Percentiles rank a stretch among this genome's conserved stretches.
Conservation (phyloP, 2,113 vertebrate species). For the Labeo rohita region DNA sequence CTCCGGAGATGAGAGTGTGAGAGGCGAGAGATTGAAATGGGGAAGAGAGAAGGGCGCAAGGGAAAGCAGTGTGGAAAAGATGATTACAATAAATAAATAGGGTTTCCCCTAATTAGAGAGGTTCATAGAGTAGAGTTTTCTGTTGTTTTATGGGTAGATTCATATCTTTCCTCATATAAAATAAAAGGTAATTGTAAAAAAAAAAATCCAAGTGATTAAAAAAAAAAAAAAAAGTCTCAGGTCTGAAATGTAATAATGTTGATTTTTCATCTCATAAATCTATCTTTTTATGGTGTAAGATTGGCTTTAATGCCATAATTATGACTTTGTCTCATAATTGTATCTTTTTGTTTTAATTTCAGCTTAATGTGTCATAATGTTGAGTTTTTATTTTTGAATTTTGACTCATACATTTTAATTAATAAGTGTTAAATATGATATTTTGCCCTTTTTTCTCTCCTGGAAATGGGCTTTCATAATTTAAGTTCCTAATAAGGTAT, state of each 20-base stretch:
- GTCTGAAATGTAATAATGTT: not conserved
- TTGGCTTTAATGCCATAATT: too few relatives aligned
- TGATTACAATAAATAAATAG: not conserved
- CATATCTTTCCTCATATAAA: not conserved
- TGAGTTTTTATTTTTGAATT: too few relatives aligned
- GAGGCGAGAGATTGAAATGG: slow-evolving; percentile 7
- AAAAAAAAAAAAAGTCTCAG: not conserved
- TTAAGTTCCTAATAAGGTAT: too few relatives aligned
- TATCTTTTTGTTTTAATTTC: too few relatives aligned
- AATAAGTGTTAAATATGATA: too few relatives aligned
- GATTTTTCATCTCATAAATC: too few relatives aligned
- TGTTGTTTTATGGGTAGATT: not conserved
- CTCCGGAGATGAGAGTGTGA: slow-evolving; percentile 41
- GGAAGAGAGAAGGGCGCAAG: not conserved
- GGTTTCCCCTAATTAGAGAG: not conserved
- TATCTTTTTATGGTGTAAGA: too few relatives aligned
- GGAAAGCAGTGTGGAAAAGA: not conserved
- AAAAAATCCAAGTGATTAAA: not conserved
- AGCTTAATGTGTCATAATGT: too few relatives aligned
- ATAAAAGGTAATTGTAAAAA: not conserved
- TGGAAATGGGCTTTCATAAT: too few relatives aligned
- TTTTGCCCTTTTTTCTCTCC: too few relatives aligned
- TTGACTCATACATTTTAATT: too few relatives aligned
- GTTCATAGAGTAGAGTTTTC: not conserved
- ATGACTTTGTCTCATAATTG: too few relatives aligned